Evolutionary conservation across 2,888 invertebrate species (phyloP).

Genomic region (Ecliptopera silaceata): DNA sequence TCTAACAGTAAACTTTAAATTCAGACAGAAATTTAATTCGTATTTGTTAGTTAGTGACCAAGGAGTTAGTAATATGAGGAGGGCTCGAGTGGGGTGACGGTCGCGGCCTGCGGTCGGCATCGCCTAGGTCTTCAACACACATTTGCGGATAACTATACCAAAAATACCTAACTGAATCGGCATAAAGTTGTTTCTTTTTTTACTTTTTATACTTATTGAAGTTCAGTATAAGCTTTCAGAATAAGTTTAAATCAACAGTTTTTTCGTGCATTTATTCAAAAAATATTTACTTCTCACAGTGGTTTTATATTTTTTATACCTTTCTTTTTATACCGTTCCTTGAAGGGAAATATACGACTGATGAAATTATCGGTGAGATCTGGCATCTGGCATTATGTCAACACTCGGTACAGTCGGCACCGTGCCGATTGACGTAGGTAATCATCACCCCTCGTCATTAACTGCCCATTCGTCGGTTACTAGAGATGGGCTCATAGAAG

Average conservation of each 20-base stretch:
- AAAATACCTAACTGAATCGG: neutral
- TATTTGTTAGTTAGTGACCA: too few species aligned
- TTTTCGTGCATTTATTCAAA: too few species aligned
- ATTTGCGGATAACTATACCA: neutral
- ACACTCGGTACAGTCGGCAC: slow-evolving; percentile 8
- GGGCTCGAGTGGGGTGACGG: neutral
- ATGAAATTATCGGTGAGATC: neutral
- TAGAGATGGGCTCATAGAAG: slow-evolving; percentile 2
- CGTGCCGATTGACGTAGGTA: slow-evolving; percentile 12
- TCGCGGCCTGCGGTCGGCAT: slow-evolving; percentile 19
- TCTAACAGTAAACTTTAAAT: too few species aligned
- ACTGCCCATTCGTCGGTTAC: slow-evolving; percentile 12
- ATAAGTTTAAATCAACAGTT: too few species aligned
- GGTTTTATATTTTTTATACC: too few species aligned
- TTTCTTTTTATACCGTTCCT: too few species aligned
- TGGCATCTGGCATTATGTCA: slow-evolving; percentile 7
- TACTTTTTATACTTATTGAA: too few species aligned
- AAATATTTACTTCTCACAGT: too few species aligned
- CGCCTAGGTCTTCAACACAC: slow-evolving; percentile 25
- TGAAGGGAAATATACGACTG: neutral
- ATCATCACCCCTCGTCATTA: slow-evolving; percentile 19
- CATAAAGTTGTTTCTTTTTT: too few species aligned
- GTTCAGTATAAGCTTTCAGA: too few species aligned
- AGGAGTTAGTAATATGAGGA: slow-evolving; percentile 3
- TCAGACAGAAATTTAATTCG: too few species aligned